Conservation (phyloP, 2,888 invertebrate genomes). For the Drosophila anomelani region DNA sequence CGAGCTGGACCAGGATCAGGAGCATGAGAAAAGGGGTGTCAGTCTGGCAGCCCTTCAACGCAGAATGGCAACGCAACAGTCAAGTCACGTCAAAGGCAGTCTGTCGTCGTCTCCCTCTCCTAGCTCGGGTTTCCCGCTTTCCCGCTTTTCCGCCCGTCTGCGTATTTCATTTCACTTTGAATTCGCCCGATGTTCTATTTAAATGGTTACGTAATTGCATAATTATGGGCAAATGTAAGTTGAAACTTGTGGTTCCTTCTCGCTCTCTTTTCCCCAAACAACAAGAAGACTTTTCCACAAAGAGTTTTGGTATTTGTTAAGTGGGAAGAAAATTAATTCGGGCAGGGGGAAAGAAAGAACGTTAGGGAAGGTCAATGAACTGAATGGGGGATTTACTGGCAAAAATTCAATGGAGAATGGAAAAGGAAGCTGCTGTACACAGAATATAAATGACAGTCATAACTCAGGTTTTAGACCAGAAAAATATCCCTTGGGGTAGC, state of each 20-base stretch:
- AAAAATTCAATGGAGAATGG: not conserved
- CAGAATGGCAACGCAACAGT: constrained; percentile 69
- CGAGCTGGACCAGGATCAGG: not conserved
- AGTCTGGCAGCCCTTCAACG: constrained; percentile 46
- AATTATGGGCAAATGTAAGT: constrained; percentile 69
- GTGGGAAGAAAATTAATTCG: constrained; percentile 23
- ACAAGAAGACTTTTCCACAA: constrained; percentile 22
- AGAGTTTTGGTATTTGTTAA: constrained; percentile 37
- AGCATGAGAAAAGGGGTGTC: not conserved
- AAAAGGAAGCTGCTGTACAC: constrained; percentile 6
- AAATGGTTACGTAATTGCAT: constrained; percentile 78
- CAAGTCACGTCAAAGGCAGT: constrained; percentile 67
- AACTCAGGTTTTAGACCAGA: constrained; percentile 14
- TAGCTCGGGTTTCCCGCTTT: not conserved
- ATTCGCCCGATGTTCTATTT: constrained; percentile 70
- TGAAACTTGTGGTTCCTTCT: constrained; percentile 52
- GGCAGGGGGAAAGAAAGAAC: not conserved
- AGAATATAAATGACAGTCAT: constrained; percentile 32
- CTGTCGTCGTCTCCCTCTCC: constrained; percentile 1
- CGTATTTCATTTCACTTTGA: constrained; percentile 65
- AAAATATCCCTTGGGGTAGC: constrained; percentile 2
- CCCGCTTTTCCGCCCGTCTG: constrained; percentile 11
- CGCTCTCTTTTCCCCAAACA: constrained; percentile 21
- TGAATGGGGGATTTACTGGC: not conserved
- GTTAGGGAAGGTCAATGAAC: constrained; percentile 34